Percentiles rank a stretch among this genome's conserved stretches.
These are phyloP conservation scores for Chelon auratus DNA, from an alignment of 2,797 vertebrate genomes.

Conservation along the genomic window DNA sequence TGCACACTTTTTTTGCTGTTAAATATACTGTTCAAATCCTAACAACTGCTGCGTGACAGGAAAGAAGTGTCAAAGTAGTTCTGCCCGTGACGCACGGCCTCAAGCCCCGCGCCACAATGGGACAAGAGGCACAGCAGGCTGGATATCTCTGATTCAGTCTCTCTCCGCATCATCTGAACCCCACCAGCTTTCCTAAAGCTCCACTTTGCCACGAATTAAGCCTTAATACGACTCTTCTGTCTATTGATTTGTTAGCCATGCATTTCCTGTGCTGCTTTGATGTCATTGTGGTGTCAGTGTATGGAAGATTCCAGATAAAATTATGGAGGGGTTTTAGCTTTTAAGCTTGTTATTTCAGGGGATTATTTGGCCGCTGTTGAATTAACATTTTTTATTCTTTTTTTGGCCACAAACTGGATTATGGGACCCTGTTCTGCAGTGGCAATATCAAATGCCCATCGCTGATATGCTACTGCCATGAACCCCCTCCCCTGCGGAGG, in stretches of 20 bases:
- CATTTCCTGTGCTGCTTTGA: constrained; percentile 86
- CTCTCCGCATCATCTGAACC: constrained; percentile 64
- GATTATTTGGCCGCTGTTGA: constrained; percentile 83
- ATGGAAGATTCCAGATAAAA: constrained; percentile 88
- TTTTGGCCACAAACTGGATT: constrained; percentile 85
- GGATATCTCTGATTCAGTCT: constrained; percentile 71
- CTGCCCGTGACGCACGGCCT: constrained; percentile 35
- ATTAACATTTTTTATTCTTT: constrained; percentile 86
- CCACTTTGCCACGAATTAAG: constrained; percentile 82
- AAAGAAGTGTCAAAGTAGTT: constrained; percentile 54
- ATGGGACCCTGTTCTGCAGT: constrained; percentile 76
- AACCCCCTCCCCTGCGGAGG: constrained; percentile 56
- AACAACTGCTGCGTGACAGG: constrained; percentile 11
- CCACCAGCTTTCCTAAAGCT: constrained; percentile 75
- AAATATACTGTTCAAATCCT: not conserved
- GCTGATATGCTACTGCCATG: constrained; percentile 75
- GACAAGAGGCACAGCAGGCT: constrained; percentile 62
- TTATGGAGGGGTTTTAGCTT: constrained; percentile 84
- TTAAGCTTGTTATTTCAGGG: constrained; percentile 88
- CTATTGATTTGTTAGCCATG: constrained; percentile 84
- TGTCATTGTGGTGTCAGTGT: constrained; percentile 85
- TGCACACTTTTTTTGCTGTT: not conserved
- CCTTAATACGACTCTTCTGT: constrained; percentile 82
- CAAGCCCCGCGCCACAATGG: constrained; percentile 61
- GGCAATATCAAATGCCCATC: constrained; percentile 80